Evolutionary conservation across 1,140 invertebrate genomes (phyloP).

Genomic region (Procambarus clarkii): DNA sequence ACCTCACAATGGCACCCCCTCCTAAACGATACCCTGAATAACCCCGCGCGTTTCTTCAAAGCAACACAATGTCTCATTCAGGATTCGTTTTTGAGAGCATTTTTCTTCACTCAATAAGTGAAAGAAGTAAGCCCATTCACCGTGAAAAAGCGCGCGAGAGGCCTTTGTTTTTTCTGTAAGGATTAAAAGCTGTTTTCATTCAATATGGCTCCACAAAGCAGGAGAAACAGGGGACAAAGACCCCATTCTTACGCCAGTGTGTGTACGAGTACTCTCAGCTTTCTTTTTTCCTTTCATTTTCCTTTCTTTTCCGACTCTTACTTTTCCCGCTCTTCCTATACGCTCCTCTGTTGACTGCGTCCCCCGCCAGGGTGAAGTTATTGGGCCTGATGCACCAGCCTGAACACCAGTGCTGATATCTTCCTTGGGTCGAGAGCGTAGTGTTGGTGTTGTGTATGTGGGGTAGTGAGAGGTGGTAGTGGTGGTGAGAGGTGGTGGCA

Average conservation of each 20-base stretch:
- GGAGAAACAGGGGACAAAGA: slow-evolving; percentile 50
- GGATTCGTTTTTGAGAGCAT: slow-evolving; percentile 28
- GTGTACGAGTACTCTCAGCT: slow-evolving; percentile 28
- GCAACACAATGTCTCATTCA: slow-evolving; percentile 58
- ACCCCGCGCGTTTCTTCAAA: slow-evolving; percentile 35
- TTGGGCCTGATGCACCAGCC: no score
- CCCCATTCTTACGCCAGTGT: slow-evolving; percentile 44
- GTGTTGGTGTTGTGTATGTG: no score
- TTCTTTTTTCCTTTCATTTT: neutral
- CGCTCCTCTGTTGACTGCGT: no score
- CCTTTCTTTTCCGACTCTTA: no score
- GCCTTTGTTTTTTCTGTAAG: slow-evolving; percentile 46
- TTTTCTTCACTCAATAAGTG: slow-evolving; percentile 60
- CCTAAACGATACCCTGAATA: slow-evolving; percentile 54
- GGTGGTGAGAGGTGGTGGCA: no score
- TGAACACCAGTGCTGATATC: no score
- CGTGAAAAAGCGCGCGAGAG: slow-evolving; percentile 31
- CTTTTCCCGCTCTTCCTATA: no score
- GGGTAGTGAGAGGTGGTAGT: no score
- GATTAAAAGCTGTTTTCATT: slow-evolving; percentile 69
- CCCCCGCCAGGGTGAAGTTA: no score
- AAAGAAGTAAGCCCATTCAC: slow-evolving; percentile 51
- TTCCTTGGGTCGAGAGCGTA: no score
- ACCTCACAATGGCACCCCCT: slow-evolving; percentile 51
- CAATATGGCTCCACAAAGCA: slow-evolving; percentile 65